Percentiles rank a stretch among this genome's conserved stretches.
Conservation (phyloP, 2,888 invertebrate species). For the Drosophila testacea region DNA sequence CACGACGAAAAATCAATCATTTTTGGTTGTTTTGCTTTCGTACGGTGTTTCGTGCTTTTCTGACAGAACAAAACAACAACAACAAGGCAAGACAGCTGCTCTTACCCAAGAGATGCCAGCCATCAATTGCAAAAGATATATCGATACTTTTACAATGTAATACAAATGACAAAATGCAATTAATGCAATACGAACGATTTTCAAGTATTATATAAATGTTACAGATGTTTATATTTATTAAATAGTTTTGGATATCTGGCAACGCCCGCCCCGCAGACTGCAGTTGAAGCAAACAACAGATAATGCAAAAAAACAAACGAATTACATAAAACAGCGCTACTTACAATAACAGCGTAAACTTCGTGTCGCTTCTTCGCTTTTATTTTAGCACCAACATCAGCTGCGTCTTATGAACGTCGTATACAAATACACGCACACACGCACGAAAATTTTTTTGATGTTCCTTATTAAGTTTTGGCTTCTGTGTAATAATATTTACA, state of each 20-base stretch:
- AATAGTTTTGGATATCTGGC: slow-evolving; percentile 50
- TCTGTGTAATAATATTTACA: slow-evolving; percentile 40
- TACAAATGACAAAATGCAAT: background rate
- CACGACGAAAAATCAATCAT: slow-evolving; percentile 82
- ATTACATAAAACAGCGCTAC: slow-evolving; percentile 70
- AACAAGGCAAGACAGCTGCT: slow-evolving; percentile 55
- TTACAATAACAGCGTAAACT: slow-evolving; percentile 64
- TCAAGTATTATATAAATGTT: slow-evolving; percentile 10
- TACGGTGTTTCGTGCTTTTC: slow-evolving; percentile 67
- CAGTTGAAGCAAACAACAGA: slow-evolving; percentile 15
- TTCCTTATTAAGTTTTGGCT: slow-evolving; percentile 8
- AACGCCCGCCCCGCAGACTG: slow-evolving; percentile 37
- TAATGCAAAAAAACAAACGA: slow-evolving; percentile 43
- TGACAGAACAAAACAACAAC: slow-evolving; percentile 41
- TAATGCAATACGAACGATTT: background rate
- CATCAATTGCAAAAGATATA: slow-evolving; percentile 38
- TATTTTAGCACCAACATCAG: slow-evolving; percentile 41
- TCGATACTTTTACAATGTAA: slow-evolving; percentile 52
- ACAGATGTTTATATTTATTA: slow-evolving; percentile 4
- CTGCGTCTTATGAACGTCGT: slow-evolving; percentile 28
- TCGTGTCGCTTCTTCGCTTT: slow-evolving; percentile 27
- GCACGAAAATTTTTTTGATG: slow-evolving; percentile 23
- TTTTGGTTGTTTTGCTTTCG: slow-evolving; percentile 73
- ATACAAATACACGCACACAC: slow-evolving; percentile 22
- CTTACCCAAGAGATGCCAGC: slow-evolving; percentile 59